phyloP scores from a whole-genome alignment of 2,888 invertebrate species.

The Ichneumon xanthorius region DNA sequence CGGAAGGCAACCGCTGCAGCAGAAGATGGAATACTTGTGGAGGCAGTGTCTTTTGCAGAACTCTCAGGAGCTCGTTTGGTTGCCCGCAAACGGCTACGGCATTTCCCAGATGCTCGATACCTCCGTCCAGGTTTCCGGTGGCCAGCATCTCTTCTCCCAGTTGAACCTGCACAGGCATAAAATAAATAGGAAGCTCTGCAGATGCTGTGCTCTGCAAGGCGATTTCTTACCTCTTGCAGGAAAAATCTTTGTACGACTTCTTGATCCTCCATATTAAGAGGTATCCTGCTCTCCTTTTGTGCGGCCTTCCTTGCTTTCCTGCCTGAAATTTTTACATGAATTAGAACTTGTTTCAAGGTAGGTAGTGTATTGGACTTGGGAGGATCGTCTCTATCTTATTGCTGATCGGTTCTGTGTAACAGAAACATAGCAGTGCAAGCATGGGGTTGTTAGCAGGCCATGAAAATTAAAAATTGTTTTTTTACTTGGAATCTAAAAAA shows the following conservation, averaged over 20 bases:
- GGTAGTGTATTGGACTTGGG: background rate
- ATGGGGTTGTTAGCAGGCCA: background rate
- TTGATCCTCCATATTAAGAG: conserved; percentile 96
- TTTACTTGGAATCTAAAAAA: background rate
- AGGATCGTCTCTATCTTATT: background rate
- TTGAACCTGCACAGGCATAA: conserved; percentile 89
- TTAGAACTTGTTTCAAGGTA: background rate
- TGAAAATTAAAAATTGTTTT: background rate
- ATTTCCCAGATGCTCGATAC: conserved; percentile 98
- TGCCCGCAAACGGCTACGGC: conserved; percentile 99
- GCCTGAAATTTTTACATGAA: conserved; percentile 84
- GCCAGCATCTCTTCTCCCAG: conserved; percentile 96
- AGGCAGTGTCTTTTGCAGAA: conserved; percentile 97
- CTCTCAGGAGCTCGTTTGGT: conserved; percentile 94
- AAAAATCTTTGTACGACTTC: conserved; percentile 97
- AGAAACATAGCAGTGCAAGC: background rate
- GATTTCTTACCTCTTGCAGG: conserved; percentile 86
- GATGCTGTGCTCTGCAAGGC: background rate
- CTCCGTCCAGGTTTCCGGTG: conserved; percentile 94
- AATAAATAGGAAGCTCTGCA: background rate
- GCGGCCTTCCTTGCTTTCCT: conserved; percentile 88
- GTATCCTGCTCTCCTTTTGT: conserved; percentile 80
- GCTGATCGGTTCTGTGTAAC: background rate
- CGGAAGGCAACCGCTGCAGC: conserved; percentile 92
- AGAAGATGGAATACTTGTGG: conserved; percentile 97